These are phyloP conservation scores for Tokudaia tokunoshimensis DNA, from an alignment of 2,797 vertebrate genomes.

Conservation along the genomic window DNA sequence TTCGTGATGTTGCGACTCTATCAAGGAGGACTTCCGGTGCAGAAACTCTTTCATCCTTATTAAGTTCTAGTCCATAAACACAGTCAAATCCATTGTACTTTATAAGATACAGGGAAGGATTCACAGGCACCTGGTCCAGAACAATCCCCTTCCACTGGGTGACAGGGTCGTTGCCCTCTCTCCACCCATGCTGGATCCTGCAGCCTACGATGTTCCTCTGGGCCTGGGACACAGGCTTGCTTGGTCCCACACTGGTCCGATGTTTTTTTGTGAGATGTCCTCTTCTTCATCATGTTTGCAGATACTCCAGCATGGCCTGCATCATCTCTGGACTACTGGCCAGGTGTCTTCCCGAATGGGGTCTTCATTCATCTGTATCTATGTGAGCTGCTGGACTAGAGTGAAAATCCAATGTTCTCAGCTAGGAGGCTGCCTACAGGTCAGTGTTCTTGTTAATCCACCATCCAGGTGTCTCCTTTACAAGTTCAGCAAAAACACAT, in stretches of 20 bases:
- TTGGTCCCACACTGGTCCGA: constrained; percentile 94
- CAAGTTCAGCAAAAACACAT: too few relatives aligned
- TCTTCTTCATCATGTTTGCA: too few relatives aligned
- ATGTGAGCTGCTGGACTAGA: too few relatives aligned
- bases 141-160: constrained; percentile 97
- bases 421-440: too few relatives aligned
- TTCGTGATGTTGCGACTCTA: constrained; percentile 94
- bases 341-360: too few relatives aligned
- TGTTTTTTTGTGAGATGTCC: constrained; percentile 88
- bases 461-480: too few relatives aligned
- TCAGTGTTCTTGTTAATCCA: too few relatives aligned
- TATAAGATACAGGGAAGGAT: constrained; percentile 97
- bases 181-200: constrained; percentile 98
- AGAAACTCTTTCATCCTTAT: constrained; percentile 97
- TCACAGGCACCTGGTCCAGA: constrained; percentile 98
- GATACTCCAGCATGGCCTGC: too few relatives aligned
- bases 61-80: constrained; percentile 97
- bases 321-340: too few relatives aligned
- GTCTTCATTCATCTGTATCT: too few relatives aligned
- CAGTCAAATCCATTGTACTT: constrained; percentile 99
- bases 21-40: constrained; percentile 97
- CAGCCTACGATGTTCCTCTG: constrained; percentile 96
- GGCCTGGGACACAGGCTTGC: constrained; percentile 94
- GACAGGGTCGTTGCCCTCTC: constrained; percentile 93
- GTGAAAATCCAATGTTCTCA: too few relatives aligned